Conservation (phyloP, 2,888 invertebrate species). For the Brachylomia viminalis region DNA sequence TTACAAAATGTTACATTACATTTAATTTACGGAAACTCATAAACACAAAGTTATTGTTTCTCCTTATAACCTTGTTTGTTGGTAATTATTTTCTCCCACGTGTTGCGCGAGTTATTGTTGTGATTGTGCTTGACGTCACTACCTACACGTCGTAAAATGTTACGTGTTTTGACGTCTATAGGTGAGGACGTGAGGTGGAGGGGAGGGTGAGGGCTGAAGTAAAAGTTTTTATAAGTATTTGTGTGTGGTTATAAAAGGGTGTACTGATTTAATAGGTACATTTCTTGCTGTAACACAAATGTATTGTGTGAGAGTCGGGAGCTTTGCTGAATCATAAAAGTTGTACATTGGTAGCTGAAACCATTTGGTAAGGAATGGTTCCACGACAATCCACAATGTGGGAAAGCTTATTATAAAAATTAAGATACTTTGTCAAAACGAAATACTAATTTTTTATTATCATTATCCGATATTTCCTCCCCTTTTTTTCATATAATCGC, state of each 20-base stretch:
- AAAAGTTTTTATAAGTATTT: constrained; percentile 11
- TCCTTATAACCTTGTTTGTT: constrained; percentile 39
- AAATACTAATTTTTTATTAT: no score
- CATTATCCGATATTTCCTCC: neutral
- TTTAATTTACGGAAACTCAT: constrained; percentile 37
- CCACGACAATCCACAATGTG: neutral
- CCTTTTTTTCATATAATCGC: neutral
- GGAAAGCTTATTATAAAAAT: neutral
- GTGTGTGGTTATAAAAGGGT: constrained; percentile 13
- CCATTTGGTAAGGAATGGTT: neutral
- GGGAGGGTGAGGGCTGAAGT: neutral
- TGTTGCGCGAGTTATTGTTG: constrained; percentile 30
- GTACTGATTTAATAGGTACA: constrained; percentile 8
- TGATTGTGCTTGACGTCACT: constrained; percentile 36
- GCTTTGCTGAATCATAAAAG: neutral
- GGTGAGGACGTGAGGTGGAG: neutral
- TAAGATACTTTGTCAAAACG: neutral
- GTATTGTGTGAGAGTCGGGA: neutral
- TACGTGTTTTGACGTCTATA: constrained; percentile 9
- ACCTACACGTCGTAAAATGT: constrained; percentile 24
- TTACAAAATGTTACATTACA: constrained; percentile 16
- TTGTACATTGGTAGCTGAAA: neutral
- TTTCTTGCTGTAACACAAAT: neutral
- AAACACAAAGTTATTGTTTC: constrained; percentile 50
- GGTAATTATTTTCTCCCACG: constrained; percentile 35